Percentiles rank a stretch among this genome's conserved stretches.
Conservation (phyloP, 1,140 invertebrate species). For the Drosophila sp. region DNA sequence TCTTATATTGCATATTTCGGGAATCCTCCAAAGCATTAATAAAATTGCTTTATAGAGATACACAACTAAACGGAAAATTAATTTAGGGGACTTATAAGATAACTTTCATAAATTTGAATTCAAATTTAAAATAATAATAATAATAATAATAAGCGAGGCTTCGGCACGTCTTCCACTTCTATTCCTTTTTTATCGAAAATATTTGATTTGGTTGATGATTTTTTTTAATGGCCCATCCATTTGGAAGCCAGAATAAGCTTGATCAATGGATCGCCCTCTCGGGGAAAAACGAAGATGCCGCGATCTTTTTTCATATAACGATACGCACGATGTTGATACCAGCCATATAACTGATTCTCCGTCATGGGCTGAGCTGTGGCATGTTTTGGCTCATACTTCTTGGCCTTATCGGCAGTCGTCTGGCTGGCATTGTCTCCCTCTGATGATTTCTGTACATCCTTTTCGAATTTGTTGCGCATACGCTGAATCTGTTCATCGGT, state of each 20-base stretch:
- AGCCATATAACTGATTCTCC: slow-evolving; percentile 66
- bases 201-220: too few species aligned
- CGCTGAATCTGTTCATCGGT: slow-evolving; percentile 32
- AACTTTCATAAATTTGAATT: not conserved
- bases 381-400: slow-evolving; percentile 52
- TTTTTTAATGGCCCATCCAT: not conserved
- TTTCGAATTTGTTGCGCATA: slow-evolving; percentile 55
- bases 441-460: slow-evolving; percentile 30
- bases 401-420: not conserved
- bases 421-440: not conserved
- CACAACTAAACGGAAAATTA: not conserved
- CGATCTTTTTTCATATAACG: slow-evolving; percentile 59
- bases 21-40: not conserved
- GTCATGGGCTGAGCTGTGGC: slow-evolving; percentile 60
- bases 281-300: slow-evolving; percentile 67
- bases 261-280: slow-evolving; percentile 61
- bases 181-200: too few species aligned
- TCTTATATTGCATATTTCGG: not conserved
- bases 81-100: not conserved
- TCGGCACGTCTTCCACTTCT: too few species aligned
- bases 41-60: not conserved
- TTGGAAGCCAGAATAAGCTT: slow-evolving; percentile 42
- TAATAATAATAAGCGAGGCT: not conserved
- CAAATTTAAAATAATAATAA: not conserved
- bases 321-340: slow-evolving; percentile 63